These are phyloP conservation scores for Plusia festucae DNA, from an alignment of 2,888 invertebrate species.

Conservation along the genomic window DNA sequence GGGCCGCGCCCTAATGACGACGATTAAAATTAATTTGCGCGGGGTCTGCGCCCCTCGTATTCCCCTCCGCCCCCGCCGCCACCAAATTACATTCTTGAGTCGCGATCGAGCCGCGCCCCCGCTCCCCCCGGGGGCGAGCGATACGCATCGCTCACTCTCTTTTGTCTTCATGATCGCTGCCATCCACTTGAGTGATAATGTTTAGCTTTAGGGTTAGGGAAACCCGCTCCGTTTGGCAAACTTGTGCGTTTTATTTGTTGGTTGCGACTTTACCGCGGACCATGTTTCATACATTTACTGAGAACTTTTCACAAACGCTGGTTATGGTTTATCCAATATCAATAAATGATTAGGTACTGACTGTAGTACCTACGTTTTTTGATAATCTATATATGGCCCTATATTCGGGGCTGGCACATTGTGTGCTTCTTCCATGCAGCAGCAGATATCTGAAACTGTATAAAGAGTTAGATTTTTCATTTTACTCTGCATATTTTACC, in stretches of 20 bases:
- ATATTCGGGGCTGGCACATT: no score
- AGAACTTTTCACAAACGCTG: neutral
- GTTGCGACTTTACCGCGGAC: neutral
- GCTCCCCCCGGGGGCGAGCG: slow-evolving; percentile 18
- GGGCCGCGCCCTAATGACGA: slow-evolving; percentile 75
- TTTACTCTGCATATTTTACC: no score
- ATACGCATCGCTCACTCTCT: slow-evolving; percentile 50
- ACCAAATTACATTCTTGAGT: slow-evolving; percentile 82
- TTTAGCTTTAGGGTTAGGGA: slow-evolving; percentile 54
- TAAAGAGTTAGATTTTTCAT: no score
- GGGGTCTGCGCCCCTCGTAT: slow-evolving; percentile 52
- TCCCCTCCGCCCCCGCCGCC: slow-evolving; percentile 22
- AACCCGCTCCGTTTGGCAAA: slow-evolving; percentile 34
- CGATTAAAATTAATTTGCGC: slow-evolving; percentile 88
- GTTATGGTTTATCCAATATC: no score
- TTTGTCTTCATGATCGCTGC: slow-evolving; percentile 63
- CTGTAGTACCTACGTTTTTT: no score
- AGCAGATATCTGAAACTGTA: no score
- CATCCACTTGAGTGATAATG: slow-evolving; percentile 72
- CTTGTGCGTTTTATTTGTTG: slow-evolving; percentile 34
- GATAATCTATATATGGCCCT: no score
- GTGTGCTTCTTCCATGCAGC: no score
- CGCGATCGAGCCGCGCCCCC: slow-evolving; percentile 58
- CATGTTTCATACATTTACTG: neutral
- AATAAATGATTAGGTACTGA: no score